phyloP scores from a whole-genome alignment of 2,888 invertebrate genomes.

The Ecliptopera silaceata region DNA sequence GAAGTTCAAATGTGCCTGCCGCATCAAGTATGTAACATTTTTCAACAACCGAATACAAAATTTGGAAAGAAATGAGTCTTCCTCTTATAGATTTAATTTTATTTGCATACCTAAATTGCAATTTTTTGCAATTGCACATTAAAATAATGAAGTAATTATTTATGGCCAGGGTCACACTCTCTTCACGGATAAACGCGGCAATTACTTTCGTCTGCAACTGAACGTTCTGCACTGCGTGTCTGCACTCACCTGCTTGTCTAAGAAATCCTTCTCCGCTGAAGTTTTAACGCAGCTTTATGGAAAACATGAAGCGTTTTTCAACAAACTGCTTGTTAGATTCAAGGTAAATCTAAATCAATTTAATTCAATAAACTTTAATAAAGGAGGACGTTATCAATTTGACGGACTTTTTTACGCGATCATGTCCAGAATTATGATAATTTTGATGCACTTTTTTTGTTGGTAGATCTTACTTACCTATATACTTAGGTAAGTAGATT shows the following conservation, averaged over 20 bases:
- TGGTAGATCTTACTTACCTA: no score
- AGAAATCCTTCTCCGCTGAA: slow-evolving; percentile 78
- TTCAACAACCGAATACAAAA: no score
- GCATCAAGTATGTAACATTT: slow-evolving; percentile 53
- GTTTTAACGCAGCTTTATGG: slow-evolving; percentile 86
- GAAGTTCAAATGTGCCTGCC: slow-evolving; percentile 71
- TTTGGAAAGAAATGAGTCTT: no score
- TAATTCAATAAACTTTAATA: no score
- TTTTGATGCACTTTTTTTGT: no score
- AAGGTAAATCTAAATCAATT: slow-evolving; percentile 56
- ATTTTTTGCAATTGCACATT: no score
- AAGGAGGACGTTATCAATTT: no score
- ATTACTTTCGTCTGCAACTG: slow-evolving; percentile 84
- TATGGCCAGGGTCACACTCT: slow-evolving; percentile 79
- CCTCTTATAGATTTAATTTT: no score
- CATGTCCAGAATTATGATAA: no score
- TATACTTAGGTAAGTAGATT: no score
- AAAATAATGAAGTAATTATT: background rate
- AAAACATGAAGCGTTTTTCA: slow-evolving; percentile 87
- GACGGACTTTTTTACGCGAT: no score
- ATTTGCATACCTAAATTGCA: no score
- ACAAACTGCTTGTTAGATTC: slow-evolving; percentile 85
- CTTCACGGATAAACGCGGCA: slow-evolving; percentile 80
- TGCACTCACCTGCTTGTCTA: slow-evolving; percentile 84
- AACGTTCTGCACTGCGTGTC: slow-evolving; percentile 82